phyloP scores from a whole-genome alignment of 2,797 vertebrate genomes.

The Lithobates sylvaticus region DNA sequence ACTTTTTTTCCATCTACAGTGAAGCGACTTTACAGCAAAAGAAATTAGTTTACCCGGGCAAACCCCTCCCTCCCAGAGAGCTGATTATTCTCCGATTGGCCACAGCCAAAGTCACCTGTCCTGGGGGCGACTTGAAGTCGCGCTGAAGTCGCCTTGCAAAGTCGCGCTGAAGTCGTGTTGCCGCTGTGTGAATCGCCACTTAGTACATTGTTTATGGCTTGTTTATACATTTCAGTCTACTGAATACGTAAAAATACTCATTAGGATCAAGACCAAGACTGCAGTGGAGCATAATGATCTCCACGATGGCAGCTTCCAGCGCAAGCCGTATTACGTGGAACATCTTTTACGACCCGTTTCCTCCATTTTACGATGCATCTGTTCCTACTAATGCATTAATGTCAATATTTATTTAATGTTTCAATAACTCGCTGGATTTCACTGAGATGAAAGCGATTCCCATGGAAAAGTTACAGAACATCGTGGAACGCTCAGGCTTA shows the following conservation, averaged over 20 bases:
- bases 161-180: no score
- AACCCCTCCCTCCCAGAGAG: no score
- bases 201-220: no score
- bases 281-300: neutral
- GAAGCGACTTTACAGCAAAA: no score
- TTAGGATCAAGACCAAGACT: neutral
- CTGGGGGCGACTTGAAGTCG: no score
- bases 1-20: no score
- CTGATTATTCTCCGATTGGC: no score
- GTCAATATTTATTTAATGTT: constrained; percentile 1
- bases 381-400: neutral
- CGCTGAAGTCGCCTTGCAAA: no score
- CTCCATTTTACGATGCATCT: neutral
- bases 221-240: neutral
- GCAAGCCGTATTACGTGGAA: neutral
- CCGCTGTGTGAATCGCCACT: no score
- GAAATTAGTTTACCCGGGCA: no score
- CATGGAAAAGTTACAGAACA: neutral
- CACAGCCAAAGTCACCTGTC: no score
- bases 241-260: neutral
- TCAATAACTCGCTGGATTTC: neutral
- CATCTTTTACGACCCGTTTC: neutral
- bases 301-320: no score
- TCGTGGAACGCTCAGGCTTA: neutral
- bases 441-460: neutral